Conservation (phyloP, 2,888 invertebrate species). For the Drosophila prostipennis region DNA sequence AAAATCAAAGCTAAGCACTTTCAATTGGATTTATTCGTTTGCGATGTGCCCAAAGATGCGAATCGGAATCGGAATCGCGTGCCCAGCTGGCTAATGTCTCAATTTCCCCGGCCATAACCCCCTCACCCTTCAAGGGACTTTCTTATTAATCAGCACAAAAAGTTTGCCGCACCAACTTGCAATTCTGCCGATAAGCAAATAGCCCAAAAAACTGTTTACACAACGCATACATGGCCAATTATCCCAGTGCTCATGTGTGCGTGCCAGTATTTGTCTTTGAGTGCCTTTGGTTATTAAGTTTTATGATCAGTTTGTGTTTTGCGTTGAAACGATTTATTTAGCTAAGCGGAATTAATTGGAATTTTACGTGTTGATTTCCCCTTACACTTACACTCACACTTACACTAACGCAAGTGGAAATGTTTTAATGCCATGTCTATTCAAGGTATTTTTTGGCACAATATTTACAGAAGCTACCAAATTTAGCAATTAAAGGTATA, state of each 20-base stretch:
- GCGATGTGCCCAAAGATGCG: slow-evolving; percentile 57
- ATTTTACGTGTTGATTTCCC: slow-evolving; percentile 80
- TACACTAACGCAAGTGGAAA: slow-evolving; percentile 20
- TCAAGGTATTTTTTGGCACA: too few relatives aligned
- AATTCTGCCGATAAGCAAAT: slow-evolving; percentile 79
- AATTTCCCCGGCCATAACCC: slow-evolving; percentile 19
- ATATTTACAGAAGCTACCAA: too few relatives aligned
- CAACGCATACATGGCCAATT: slow-evolving; percentile 62
- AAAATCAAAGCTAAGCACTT: slow-evolving; percentile 81
- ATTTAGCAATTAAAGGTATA: too few relatives aligned
- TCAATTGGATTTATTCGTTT: slow-evolving; percentile 81
- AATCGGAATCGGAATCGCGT: slow-evolving; percentile 32
- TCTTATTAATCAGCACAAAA: slow-evolving; percentile 76
- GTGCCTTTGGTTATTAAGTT: slow-evolving; percentile 72
- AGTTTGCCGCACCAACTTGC: slow-evolving; percentile 66
- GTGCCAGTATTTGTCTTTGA: slow-evolving; percentile 16
- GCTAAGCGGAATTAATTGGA: slow-evolving; percentile 80
- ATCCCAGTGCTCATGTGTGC: slow-evolving; percentile 35
- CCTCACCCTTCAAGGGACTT: slow-evolving; percentile 25
- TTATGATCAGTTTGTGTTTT: slow-evolving; percentile 81
- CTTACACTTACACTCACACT: slow-evolving; percentile 13
- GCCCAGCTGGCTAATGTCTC: slow-evolving; percentile 71
- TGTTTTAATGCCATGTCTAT: too few relatives aligned
- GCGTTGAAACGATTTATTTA: slow-evolving; percentile 80
- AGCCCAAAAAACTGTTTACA: slow-evolving; percentile 74